Base-by-base conservation (phyloP, 2,888 invertebrate species). In the Malachius bipustulatus region DNA sequence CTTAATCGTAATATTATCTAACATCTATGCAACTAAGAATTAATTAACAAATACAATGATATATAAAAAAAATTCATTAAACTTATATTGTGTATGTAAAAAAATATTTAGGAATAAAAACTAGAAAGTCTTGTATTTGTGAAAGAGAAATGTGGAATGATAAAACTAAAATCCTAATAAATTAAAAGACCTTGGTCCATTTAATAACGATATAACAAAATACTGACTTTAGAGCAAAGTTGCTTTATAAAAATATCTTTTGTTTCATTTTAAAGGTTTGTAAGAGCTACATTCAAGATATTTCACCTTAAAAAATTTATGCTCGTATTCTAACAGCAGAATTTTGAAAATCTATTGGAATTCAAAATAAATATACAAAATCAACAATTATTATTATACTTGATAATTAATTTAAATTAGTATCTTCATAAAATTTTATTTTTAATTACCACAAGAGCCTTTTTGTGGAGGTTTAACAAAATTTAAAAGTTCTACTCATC, bases 31-130 rank as follows among this genome's bases (percentile, higher is more conserved):
- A 55, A 59, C 54, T 59, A 59, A 60, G 54, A 59, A 63, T 55
- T 62, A 63, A 57, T 62, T 63, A 63, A 63, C 62, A 63, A 62
- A 62, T 61, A 60, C 59, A 57, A 56, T 54, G 51, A 56, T 56
- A 57, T 49, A 47, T 43, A 47, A 55, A 55, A 54, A 55, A 55
- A 49, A 51, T 54, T 53, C 48, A 54, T 55, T 56, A 58, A 54
- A 57, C 54, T 56, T 54, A 52, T 36, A 39, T 38, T 57, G 51
- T 55, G 48, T 54, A 55, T 57, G 56, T 60, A 61, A 60, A 61
- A 60, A 61, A 60, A 61, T 61, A 60, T 57, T 54, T 59, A 60
- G 59, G 59, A 62, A 60, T 59, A 58, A 52, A 54, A 57, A 58
- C 56, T 58, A 38, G 46, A 60, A n/a, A 60, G 60, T 62, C 60